Percentiles rank a stretch among this genome's conserved stretches.
These are phyloP conservation scores for Neosalanx taihuensis DNA, from an alignment of 2,797 vertebrate species.

Conservation along the genomic window DNA sequence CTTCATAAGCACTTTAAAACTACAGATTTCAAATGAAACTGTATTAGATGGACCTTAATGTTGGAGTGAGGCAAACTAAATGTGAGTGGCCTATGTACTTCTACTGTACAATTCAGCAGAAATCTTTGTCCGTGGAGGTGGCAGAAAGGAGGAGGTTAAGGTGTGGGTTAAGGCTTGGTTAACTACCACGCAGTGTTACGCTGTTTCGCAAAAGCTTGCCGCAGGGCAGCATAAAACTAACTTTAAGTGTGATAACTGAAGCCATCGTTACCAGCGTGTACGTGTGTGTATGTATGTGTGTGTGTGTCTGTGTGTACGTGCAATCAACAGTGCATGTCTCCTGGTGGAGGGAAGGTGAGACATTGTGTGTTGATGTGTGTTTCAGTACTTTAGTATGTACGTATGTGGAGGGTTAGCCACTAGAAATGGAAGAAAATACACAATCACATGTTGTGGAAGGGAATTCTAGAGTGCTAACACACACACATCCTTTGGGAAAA, in stretches of 20 bases:
- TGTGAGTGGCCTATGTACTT: no score
- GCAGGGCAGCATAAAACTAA: neutral
- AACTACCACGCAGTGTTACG: neutral
- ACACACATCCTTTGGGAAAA: conserved; percentile 18
- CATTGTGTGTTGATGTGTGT: conserved; percentile 16
- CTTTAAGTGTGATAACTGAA: neutral
- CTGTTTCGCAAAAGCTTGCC: neutral
- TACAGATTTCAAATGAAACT: neutral
- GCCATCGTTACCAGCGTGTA: neutral
- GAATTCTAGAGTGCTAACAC: conserved; percentile 6
- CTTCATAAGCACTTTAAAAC: neutral
- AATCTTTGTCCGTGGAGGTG: neutral
- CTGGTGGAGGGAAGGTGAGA: neutral
- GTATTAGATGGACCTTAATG: neutral
- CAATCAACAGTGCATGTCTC: neutral
- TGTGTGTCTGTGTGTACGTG: conserved; percentile 13
- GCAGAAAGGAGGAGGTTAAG: neutral
- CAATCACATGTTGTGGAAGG: neutral
- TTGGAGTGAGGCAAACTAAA: no score
- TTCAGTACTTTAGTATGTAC: neutral
- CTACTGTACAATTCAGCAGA: no score
- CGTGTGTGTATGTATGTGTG: neutral
- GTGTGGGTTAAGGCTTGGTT: no score
- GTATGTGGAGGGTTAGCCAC: neutral
- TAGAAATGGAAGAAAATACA: neutral